Evolutionary conservation across 1,140 invertebrate genomes (phyloP), one percentile per base, ranked within the genome.

Genomic region (Drosophila truncata): DNA sequence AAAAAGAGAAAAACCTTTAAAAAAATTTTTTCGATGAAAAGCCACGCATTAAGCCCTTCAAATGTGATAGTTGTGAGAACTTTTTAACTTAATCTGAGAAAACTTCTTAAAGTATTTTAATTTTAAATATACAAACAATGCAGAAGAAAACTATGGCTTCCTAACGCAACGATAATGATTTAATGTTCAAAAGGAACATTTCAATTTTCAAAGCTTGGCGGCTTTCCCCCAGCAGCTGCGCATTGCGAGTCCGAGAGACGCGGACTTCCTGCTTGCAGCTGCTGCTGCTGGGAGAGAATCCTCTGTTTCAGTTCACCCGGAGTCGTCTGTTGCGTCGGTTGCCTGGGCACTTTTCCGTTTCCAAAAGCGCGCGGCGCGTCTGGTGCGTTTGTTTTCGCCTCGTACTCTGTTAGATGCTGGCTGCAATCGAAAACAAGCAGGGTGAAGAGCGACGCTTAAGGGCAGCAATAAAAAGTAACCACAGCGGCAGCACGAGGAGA

Each of bases 281-380:
- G 25, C 39, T 59, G 46, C 31, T 75, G 42, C 50, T 73, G 44
- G 10, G 27, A 70, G 41, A 63, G 44, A 39, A 39, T 55, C 52
- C 16, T n/a, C n/a, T 20, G 16, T 42, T 72, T 76, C 71, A 86
- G 83, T 86, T 61, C 27, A 79, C 63, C 61, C 63, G 55, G 63
- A 86, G 66, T 50, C 60, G 60, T 70, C 61, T 52, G 72, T 74
- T 76, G 77, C 72, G 62, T 75, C 78, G 78, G 84, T 81, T 69
- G 59, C 29, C 37, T 18, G 39, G 60, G 59, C 39, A 20, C 54
- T 52, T 65, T 65, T 35, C 44, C 33, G 25, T 62, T 37, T 29
- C 13, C 10, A 44, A 41, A 25, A 41, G 9, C 52, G 13, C 54
- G 67, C 44, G 61, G 37, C 64, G 37, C 64, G 44, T 46, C 23